Percentiles rank a stretch among this genome's conserved stretches.
phyloP scores from a whole-genome alignment of 2,888 invertebrate genomes.

The Folsomia manolachei region DNA sequence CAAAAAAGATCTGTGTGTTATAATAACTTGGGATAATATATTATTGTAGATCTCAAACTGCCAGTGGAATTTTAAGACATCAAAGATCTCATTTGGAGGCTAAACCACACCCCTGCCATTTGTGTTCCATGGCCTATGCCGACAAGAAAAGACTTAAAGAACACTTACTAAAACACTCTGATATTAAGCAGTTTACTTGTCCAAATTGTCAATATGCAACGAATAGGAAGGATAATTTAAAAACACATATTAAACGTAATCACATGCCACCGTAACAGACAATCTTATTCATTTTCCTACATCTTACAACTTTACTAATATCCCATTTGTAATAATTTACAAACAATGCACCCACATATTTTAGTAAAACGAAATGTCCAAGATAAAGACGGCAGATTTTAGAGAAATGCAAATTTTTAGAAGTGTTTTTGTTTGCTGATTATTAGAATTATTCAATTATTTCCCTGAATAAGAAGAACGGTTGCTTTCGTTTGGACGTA shows the following conservation, averaged over 20 bases:
- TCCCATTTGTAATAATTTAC: not conserved
- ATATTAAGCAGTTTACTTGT: slow-evolving; percentile 48
- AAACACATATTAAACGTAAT: slow-evolving; percentile 43
- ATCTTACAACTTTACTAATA: not conserved
- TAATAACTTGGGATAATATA: slow-evolving; percentile 1
- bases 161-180: slow-evolving; percentile 51
- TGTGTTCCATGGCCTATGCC: slow-evolving; percentile 50
- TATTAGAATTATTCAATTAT: too few relatives aligned
- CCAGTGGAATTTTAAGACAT: slow-evolving; percentile 51
- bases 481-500: too few relatives aligned
- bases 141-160: slow-evolving; percentile 51
- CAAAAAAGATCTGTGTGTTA: not conserved
- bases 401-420: too few relatives aligned
- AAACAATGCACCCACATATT: not conserved
- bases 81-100: slow-evolving; percentile 49
- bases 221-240: slow-evolving; percentile 47
- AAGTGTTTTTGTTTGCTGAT: too few relatives aligned
- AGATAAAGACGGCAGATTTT: too few relatives aligned
- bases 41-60: slow-evolving; percentile 45
- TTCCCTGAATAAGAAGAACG: too few relatives aligned
- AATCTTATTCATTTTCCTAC: not conserved
- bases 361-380: too few relatives aligned
- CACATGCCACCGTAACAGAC: slow-evolving; percentile 34
- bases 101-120: slow-evolving; percentile 51
- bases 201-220: slow-evolving; percentile 47